A percentile compares a stretch with the other conserved stretches of the same genome.
Conservation (phyloP, 2,113 vertebrate species). For the Indicator maculatus region DNA sequence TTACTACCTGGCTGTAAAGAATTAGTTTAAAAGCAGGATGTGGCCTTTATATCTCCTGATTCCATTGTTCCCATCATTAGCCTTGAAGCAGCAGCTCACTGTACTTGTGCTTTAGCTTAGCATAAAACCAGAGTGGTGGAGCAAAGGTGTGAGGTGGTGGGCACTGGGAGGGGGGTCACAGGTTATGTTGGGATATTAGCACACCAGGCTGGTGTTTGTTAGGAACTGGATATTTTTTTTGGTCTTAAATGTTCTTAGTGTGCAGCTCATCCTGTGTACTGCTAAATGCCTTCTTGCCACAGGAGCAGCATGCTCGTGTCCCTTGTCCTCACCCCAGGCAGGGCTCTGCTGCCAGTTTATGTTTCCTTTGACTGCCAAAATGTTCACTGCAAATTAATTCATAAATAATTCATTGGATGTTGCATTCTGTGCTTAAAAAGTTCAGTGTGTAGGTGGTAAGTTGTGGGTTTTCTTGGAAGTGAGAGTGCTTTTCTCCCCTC, state of each 20-base stretch:
- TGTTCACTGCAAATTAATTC: constrained; percentile 51
- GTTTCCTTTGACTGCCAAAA: constrained; percentile 54
- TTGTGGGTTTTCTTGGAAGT: constrained; percentile 45
- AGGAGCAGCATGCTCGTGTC: not conserved
- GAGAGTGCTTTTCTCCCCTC: not conserved
- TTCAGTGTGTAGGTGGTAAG: constrained; percentile 30
- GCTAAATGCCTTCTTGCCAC: not conserved
- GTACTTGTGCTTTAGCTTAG: not conserved
- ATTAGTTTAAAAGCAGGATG: constrained; percentile 32
- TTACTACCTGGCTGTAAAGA: not conserved
- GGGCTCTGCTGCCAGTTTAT: not conserved
- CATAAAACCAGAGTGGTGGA: not conserved
- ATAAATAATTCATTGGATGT: constrained; percentile 57
- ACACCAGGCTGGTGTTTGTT: not conserved
- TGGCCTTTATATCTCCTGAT: not conserved
- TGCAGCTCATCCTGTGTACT: not conserved
- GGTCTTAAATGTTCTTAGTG: not conserved
- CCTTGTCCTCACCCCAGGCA: not conserved
- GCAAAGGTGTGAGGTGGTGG: not conserved
- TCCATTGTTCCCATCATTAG: not conserved
- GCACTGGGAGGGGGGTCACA: not conserved
- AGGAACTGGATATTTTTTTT: not conserved
- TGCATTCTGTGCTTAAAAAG: constrained; percentile 50
- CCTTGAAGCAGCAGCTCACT: not conserved
- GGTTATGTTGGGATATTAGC: not conserved